Evolutionary conservation across 2,888 invertebrate genomes (phyloP), one percentile per base, ranked within the genome.

Genomic region (Alcis repandata): DNA sequence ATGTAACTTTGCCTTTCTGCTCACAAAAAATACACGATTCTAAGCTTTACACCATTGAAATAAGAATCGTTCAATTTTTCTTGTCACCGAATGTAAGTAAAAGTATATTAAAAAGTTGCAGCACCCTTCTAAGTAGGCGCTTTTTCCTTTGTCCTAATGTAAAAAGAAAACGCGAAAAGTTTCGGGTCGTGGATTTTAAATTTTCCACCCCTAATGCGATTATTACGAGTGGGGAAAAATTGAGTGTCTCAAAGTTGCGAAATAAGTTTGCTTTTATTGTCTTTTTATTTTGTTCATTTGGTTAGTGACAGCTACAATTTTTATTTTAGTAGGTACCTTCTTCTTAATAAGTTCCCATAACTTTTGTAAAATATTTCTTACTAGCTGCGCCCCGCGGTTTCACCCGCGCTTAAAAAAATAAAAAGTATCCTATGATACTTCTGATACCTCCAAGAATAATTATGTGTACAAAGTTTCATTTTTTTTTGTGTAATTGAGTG

Each of bases 121-220:
- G 88, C 92, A 91, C 92, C 91, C 92, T 90, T 91, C 90, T 91
- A 89, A 92, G 91, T 90, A 90, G 87, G 78, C 82, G 82, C 79
- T 86, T 87, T 85, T 86, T 81, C 79, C 86, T 91, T 87, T 87
- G 84, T 88, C 85, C 87, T 91, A 91, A 91, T 91, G 91, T 88
- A 91, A 92, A 92, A 92, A 91, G 91, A 90, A 92, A 91, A 90
- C 89, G 86, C 88, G 76, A 82, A 89, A 90, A 88, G 79, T 90
- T 90, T 88, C 75, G 83, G 88, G 84, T 79, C 84, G 82, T 80
- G 82, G 89, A 89, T 88, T 90, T 90, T 85, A 89, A 79, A 82
- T 82, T 83, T 81, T 82, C 84, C 85, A 83, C 86, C 90, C 89
- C 84, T 92, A 93, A 93, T 92, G 92, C 92, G 90, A 92, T 92